A percentile compares a stretch with the other conserved stretches of the same genome.
Conservation (phyloP, 1,140 invertebrate species). For the Paralvinella palmiformis region DNA sequence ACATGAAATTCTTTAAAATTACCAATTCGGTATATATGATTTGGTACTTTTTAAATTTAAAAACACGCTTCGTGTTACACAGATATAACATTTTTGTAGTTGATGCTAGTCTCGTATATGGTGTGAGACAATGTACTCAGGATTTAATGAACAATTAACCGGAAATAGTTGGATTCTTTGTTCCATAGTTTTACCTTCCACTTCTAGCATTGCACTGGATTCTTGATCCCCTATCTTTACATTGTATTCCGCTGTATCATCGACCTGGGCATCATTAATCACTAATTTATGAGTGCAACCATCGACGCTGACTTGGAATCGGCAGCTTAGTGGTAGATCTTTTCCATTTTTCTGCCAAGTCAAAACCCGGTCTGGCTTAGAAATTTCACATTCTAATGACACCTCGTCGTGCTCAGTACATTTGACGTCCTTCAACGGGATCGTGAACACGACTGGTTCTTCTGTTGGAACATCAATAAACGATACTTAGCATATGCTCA, state of each 20-base stretch:
- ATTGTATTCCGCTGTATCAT: constrained; percentile 43
- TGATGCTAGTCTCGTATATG: no score
- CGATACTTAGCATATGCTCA: neutral
- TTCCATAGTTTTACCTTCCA: constrained; percentile 58
- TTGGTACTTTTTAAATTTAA: no score
- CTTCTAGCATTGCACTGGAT: constrained; percentile 70
- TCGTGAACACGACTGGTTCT: constrained; percentile 36
- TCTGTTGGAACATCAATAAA: neutral
- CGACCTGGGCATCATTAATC: constrained; percentile 35
- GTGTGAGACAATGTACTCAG: no score
- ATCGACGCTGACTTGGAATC: constrained; percentile 35
- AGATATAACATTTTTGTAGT: no score
- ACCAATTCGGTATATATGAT: no score
- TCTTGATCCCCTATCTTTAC: constrained; percentile 52
- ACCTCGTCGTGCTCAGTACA: constrained; percentile 59
- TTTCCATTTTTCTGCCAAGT: constrained; percentile 47
- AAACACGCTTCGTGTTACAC: no score
- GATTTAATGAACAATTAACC: no score
- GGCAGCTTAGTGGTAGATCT: constrained; percentile 36
- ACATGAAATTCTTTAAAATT: no score
- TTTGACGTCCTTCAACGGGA: constrained; percentile 48
- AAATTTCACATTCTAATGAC: constrained; percentile 49
- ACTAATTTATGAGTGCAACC: constrained; percentile 38
- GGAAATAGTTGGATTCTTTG: neutral
- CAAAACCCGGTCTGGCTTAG: constrained; percentile 27